phyloP scores from a whole-genome alignment of 2,888 invertebrate genomes.

The Leptura quadrifasciata region DNA sequence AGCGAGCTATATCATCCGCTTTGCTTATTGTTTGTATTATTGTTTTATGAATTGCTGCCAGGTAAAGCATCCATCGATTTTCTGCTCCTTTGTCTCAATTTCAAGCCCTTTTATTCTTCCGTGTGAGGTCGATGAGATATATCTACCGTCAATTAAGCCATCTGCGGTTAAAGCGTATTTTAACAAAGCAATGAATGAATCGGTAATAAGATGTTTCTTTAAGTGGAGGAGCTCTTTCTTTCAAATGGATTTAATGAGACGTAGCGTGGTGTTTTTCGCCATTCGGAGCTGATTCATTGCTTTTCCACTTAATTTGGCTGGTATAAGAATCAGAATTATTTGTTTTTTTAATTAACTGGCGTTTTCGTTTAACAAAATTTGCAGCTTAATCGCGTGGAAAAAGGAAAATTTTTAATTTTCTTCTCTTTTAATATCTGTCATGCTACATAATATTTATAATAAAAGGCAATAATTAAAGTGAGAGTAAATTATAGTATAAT shows the following conservation, averaged over 20 bases:
- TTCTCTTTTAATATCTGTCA: too few relatives aligned
- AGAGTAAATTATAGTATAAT: too few relatives aligned
- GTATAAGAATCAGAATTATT: not conserved
- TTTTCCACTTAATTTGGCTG: not conserved
- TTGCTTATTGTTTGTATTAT: conserved; percentile 30
- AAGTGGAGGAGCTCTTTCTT: not conserved
- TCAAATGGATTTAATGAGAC: not conserved
- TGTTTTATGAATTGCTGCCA: conserved; percentile 36
- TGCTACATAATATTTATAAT: too few relatives aligned
- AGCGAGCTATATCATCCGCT: conserved; percentile 25
- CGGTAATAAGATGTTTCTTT: too few relatives aligned
- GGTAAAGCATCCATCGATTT: conserved; percentile 33
- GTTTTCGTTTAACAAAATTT: too few relatives aligned
- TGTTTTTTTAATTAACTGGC: not conserved
- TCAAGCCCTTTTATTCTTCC: not conserved
- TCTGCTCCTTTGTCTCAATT: conserved; percentile 27
- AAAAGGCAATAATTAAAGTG: too few relatives aligned
- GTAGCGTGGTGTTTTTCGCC: not conserved
- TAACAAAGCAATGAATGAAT: too few relatives aligned
- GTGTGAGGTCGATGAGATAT: conserved; percentile 17
- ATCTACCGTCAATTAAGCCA: conserved; percentile 29
- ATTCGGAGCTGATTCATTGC: not conserved
- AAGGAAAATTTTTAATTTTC: too few relatives aligned
- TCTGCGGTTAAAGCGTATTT: not conserved
- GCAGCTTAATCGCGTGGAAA: too few relatives aligned